These are phyloP conservation scores for Steinernema carpocapsae DNA, from an alignment of 2,888 invertebrate species.

Conservation along the genomic window DNA sequence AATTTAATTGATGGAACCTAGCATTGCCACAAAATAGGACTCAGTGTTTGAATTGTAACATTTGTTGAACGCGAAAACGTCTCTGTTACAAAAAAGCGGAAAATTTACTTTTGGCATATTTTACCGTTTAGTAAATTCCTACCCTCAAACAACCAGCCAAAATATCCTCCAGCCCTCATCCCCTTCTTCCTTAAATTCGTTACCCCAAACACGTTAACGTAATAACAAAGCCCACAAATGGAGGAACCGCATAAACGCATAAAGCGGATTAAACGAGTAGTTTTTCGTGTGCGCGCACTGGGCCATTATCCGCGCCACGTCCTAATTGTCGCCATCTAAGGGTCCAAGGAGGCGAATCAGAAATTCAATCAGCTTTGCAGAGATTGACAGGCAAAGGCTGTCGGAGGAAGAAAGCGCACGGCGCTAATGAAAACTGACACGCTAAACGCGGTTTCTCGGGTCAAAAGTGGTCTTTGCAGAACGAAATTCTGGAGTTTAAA, in stretches of 20 bases:
- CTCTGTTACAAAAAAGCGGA: too few relatives aligned
- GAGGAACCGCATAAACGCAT: not conserved
- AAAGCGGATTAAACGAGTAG: conserved; percentile 1
- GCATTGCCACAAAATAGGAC: too few relatives aligned
- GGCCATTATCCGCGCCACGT: not conserved
- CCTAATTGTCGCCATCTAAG: conserved; percentile 30
- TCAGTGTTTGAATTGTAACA: too few relatives aligned
- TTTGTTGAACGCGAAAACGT: too few relatives aligned
- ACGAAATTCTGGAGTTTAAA: not conserved
- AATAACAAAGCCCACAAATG: not conserved
- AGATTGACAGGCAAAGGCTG: not conserved
- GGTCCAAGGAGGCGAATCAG: conserved; percentile 22
- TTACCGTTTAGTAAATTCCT: too few relatives aligned
- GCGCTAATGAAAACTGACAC: conserved; percentile 31
- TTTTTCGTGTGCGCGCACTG: not conserved
- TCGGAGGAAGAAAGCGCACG: not conserved
- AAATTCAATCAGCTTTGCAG: conserved; percentile 21
- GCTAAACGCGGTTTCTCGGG: not conserved
- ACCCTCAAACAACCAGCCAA: too few relatives aligned
- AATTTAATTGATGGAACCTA: too few relatives aligned
- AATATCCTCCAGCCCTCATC: too few relatives aligned
- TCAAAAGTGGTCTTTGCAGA: not conserved
- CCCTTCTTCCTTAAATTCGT: not conserved
- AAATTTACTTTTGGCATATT: too few relatives aligned
- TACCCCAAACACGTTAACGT: not conserved